These are phyloP conservation scores for Gortyna flavago DNA, from an alignment of 2,888 invertebrate species.

Conservation along the genomic window DNA sequence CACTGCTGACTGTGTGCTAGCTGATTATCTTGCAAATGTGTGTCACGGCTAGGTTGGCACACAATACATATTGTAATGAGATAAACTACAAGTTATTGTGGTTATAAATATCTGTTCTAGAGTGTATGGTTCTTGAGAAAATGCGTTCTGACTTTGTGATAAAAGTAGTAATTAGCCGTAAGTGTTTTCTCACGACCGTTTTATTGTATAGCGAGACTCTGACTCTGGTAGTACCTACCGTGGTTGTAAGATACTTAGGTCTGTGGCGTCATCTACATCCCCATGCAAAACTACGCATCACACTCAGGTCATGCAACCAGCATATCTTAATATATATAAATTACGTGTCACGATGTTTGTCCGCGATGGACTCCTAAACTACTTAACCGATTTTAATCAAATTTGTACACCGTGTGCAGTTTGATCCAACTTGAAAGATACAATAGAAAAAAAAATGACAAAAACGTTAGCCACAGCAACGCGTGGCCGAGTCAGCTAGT, in stretches of 20 bases:
- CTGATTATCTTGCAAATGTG: constrained; percentile 53
- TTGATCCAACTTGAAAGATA: too few species aligned
- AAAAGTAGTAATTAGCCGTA: not conserved
- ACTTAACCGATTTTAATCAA: too few species aligned
- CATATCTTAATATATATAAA: too few species aligned
- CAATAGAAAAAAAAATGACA: too few species aligned
- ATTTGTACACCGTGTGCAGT: too few species aligned
- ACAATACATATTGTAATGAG: constrained; percentile 43
- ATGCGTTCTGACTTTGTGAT: not conserved
- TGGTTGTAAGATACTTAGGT: not conserved
- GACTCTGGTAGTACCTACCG: not conserved
- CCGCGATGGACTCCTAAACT: too few species aligned
- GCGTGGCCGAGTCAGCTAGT: too few species aligned
- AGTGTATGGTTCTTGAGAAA: not conserved
- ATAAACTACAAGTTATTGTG: constrained; percentile 33
- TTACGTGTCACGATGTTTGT: too few species aligned
- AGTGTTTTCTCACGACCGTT: not conserved
- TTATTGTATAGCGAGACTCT: not conserved
- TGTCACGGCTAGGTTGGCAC: constrained; percentile 45
- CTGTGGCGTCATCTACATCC: not conserved
- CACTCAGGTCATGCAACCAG: not conserved
- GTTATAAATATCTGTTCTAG: not conserved
- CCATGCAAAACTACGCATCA: not conserved
- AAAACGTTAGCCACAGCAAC: too few species aligned
- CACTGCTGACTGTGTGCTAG: not conserved